phyloP scores from a whole-genome alignment of 2,888 invertebrate species.

The Cordilura impudica region DNA sequence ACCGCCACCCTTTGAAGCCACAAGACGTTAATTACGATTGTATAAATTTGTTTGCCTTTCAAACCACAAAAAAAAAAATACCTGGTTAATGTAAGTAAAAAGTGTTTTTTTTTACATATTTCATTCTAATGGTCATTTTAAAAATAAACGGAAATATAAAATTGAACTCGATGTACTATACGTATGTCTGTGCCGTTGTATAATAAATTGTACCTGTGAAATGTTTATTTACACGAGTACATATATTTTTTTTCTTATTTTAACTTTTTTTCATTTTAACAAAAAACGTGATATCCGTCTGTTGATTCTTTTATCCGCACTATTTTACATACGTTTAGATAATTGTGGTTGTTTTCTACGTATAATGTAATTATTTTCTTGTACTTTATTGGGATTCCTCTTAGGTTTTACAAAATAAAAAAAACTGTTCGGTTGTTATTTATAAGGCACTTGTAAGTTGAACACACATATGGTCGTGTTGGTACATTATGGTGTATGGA shows the following conservation, averaged over 20 bases:
- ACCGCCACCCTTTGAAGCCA: background rate
- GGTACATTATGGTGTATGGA: background rate
- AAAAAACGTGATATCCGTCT: slow-evolving; percentile 51
- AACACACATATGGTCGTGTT: background rate
- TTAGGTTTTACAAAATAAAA: slow-evolving; percentile 33
- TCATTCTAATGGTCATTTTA: background rate
- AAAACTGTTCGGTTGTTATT: background rate
- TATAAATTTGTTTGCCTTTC: background rate
- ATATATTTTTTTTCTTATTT: too few relatives aligned
- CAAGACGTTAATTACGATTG: background rate
- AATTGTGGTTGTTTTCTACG: background rate
- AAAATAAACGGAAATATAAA: background rate
- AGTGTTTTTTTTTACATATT: background rate
- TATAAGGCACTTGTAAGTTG: slow-evolving; percentile 24
- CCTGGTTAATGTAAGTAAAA: background rate
- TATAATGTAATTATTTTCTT: slow-evolving; percentile 44
- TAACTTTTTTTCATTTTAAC: too few relatives aligned
- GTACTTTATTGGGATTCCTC: slow-evolving; percentile 43
- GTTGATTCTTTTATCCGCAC: background rate
- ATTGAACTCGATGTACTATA: background rate
- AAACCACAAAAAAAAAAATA: background rate
- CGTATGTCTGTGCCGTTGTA: background rate
- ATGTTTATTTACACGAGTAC: background rate
- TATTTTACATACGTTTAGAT: background rate
- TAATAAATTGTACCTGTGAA: background rate